phyloP scores from a whole-genome alignment of 2,888 invertebrate genomes.

The Hyppa rectilinea region DNA sequence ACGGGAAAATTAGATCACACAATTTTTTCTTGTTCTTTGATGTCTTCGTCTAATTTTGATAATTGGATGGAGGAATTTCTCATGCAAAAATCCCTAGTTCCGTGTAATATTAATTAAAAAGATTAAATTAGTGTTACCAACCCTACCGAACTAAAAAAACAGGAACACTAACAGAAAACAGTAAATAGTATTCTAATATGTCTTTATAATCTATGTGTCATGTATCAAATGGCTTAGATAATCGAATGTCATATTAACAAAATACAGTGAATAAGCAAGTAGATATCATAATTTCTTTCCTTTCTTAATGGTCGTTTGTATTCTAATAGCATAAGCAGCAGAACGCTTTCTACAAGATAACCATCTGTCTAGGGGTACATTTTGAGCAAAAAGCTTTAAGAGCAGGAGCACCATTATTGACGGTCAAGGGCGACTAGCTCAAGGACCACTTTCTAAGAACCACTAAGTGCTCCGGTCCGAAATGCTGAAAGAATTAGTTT shows the following conservation, averaged over 20 bases:
- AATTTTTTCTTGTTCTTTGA: no score
- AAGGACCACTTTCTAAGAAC: slow-evolving; percentile 50
- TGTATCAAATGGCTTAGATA: no score
- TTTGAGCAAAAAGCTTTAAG: slow-evolving; percentile 37
- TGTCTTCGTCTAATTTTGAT: neutral
- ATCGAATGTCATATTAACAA: no score
- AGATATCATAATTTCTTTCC: no score
- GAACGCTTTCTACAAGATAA: slow-evolving; percentile 8
- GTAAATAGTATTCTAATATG: no score
- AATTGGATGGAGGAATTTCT: neutral
- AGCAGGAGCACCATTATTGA: slow-evolving; percentile 44
- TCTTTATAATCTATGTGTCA: no score
- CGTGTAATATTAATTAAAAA: no score
- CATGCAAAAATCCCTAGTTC: neutral
- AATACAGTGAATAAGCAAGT: no score
- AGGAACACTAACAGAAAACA: no score
- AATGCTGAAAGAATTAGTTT: slow-evolving; percentile 42
- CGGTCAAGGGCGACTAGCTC: slow-evolving; percentile 49
- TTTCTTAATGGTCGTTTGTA: neutral
- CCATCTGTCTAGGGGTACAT: slow-evolving; percentile 22
- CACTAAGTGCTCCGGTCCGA: slow-evolving; percentile 30
- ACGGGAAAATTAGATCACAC: slow-evolving; percentile 28
- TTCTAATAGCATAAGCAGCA: slow-evolving; percentile 30
- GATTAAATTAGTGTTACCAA: no score
- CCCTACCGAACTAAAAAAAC: no score